Base-by-base conservation (phyloP, 2,888 invertebrate genomes). In the Atrina japonica region DNA sequence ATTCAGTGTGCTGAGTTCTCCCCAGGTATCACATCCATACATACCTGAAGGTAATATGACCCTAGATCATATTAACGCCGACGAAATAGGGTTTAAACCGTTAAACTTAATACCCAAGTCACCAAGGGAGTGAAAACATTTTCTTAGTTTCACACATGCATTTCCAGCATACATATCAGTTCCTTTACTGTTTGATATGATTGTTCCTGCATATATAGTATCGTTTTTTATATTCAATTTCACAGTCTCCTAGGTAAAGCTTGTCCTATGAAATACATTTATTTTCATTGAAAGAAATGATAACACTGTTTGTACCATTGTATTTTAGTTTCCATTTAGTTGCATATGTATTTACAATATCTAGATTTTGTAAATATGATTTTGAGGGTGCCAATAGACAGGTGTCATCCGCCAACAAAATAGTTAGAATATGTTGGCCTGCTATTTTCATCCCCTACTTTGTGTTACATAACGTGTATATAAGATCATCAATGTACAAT, bases 251-350 rank as follows among this genome's bases (percentile, higher is more conserved):
- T 23, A 58, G 43, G 16, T 18, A 7, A 16, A 58, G 35, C 11
- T 5, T 5, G 6, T 35, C 14, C n/a, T 58, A 25, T 6, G 21
- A 7, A 5, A 14, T 16, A 3, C 43, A 27, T 14, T 59, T 7
- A 7, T 11, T 7, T 21, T 30, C 14, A 11, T 35, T 35, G 11
- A 35, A 35, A 35, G 52, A 7, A 23, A 52, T 7, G 23, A 11
- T 9, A 30, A 14, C 47, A 21, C 61, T 61, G 23, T 61, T 61
- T 29, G 27, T 27, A 6, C 7, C 61, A 30, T 49, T 49, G 21
- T 64, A 64, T 52, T 30, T 49, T 16, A 64, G 27, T n/a, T 25
- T 18, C 64, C 65, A 55, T 65, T 64, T 52, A 6, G 3, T 3
- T 21, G 43, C 55, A 65, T 55, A 65, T 43, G 18, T 11, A 45